These are phyloP conservation scores for Scolopax mira DNA, from an alignment of 2,113 vertebrate genomes.

Conservation along the genomic window DNA sequence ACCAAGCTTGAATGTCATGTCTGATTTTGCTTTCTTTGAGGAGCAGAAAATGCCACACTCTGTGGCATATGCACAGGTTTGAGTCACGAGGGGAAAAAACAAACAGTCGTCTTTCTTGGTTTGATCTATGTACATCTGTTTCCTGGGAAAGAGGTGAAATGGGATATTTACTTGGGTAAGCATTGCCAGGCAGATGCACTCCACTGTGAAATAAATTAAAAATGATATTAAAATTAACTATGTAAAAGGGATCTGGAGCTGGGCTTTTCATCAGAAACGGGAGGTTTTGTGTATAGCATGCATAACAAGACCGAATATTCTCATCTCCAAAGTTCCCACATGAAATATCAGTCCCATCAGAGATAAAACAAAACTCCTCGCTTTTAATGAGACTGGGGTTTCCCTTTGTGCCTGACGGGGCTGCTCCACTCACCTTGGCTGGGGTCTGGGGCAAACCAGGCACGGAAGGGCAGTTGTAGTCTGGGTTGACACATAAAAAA, in stretches of 20 bases:
- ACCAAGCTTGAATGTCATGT: conserved; percentile 19
- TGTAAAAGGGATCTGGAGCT: neutral
- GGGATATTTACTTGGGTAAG: neutral
- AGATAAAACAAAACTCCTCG: neutral
- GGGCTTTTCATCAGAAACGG: neutral
- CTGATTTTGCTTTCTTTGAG: conserved; percentile 19
- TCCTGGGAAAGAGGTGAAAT: conserved; percentile 8
- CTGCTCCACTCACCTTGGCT: neutral
- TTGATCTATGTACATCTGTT: conserved; percentile 8
- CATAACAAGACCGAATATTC: neutral
- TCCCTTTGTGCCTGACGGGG: neutral
- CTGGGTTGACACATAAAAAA: neutral
- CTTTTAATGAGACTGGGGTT: neutral
- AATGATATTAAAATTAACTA: conserved; percentile 9
- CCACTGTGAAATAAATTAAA: conserved; percentile 28
- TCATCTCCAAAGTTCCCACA: neutral
- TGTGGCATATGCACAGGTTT: neutral
- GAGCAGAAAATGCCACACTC: conserved; percentile 16
- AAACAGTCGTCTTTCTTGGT: neutral
- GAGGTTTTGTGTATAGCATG: neutral
- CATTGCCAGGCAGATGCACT: neutral
- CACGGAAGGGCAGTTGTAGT: accelerated
- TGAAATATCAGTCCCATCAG: neutral
- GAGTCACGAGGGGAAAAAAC: conserved; percentile 8
- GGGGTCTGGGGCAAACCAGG: neutral